Percentiles rank a stretch among this genome's conserved stretches.
These are phyloP conservation scores for Standfussiana lucernea DNA, from an alignment of 2,888 invertebrate species.

Conservation along the genomic window DNA sequence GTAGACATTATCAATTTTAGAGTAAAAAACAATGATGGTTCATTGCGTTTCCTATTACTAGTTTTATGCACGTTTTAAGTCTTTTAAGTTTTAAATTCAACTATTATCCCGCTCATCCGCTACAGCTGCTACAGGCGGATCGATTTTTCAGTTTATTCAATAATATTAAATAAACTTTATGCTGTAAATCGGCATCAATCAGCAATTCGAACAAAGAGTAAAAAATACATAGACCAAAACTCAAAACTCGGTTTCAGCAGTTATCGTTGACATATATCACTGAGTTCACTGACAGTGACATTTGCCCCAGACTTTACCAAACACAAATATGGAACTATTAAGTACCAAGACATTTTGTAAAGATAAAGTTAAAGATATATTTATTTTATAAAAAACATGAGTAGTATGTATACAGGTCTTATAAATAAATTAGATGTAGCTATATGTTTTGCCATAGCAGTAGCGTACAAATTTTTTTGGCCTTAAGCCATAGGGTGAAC, in stretches of 20 bases:
- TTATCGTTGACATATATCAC: not conserved
- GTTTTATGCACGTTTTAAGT: not conserved
- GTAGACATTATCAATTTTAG: conserved; percentile 82
- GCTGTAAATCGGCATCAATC: not conserved
- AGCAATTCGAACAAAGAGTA: not conserved
- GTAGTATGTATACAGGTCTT: too few relatives aligned
- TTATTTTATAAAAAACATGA: too few relatives aligned
- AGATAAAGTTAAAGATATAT: too few relatives aligned
- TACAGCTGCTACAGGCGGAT: not conserved
- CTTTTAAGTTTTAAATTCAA: not conserved
- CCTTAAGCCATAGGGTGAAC: too few relatives aligned
- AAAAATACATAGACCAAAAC: not conserved
- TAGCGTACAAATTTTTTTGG: too few relatives aligned
- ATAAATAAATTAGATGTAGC: too few relatives aligned
- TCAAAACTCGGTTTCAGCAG: too few relatives aligned
- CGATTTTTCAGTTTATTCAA: not conserved
- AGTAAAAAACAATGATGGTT: not conserved
- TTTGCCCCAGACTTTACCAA: too few relatives aligned
- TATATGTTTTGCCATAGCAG: too few relatives aligned
- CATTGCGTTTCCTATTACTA: conserved; percentile 13
- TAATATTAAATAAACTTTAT: not conserved
- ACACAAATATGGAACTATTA: too few relatives aligned
- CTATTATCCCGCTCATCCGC: not conserved
- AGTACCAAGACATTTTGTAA: too few relatives aligned
- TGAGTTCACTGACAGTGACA: not conserved